A percentile compares a stretch with the other conserved stretches of the same genome.
Evolutionary conservation across 2,797 vertebrate genomes (phyloP).

Genomic region (Manis javanica): DNA sequence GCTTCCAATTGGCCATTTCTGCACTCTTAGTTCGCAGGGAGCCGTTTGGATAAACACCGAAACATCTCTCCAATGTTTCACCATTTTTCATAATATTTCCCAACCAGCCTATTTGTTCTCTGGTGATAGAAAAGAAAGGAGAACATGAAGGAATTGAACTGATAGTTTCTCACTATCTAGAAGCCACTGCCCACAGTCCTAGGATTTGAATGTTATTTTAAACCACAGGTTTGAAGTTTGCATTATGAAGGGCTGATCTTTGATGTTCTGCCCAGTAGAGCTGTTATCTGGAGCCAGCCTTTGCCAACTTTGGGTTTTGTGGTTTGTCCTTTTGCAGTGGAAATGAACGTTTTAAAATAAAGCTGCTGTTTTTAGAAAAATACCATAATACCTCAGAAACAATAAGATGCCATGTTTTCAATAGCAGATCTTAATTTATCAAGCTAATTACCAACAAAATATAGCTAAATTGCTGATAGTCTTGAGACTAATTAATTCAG

Average conservation of each 20-base stretch:
- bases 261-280: constrained; percentile 86
- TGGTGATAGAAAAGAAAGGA: constrained; percentile 70
- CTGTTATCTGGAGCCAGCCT: constrained; percentile 82
- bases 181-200: constrained; percentile 81
- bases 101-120: constrained; percentile 67
- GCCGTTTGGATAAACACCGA: constrained; percentile 71
- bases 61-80: constrained; percentile 53
- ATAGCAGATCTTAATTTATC: constrained; percentile 89
- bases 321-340: constrained; percentile 83
- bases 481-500: constrained; percentile 88
- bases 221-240: constrained; percentile 83
- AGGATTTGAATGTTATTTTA: constrained; percentile 81
- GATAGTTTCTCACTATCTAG: constrained; percentile 79
- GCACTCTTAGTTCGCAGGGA: constrained; percentile 58
- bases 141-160: constrained; percentile 78
- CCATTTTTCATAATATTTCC: constrained; percentile 77
- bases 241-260: constrained; percentile 82
- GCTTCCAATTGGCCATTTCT: constrained; percentile 76
- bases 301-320: constrained; percentile 86
- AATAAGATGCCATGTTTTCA: constrained; percentile 89
- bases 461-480: constrained; percentile 89
- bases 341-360: constrained; percentile 86
- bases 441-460: constrained; percentile 90
- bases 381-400: constrained; percentile 86
- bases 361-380: constrained; percentile 82